Evolutionary conservation across 2,113 vertebrate species (phyloP).

Genomic region (Megalops atlanticus): DNA sequence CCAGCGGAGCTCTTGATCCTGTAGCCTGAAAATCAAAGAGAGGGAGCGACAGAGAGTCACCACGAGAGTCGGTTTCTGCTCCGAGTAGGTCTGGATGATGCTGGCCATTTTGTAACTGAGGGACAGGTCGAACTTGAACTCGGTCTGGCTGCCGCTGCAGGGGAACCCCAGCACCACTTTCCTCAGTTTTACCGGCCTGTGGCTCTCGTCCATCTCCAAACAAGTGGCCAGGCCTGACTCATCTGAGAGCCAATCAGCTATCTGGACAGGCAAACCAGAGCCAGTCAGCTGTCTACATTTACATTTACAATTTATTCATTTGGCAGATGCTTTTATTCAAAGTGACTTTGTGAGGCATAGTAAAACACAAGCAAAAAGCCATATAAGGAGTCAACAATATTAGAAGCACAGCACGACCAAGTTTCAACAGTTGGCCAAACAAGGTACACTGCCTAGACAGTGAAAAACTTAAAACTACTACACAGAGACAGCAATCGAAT

Average conservation of each 20-base stretch:
- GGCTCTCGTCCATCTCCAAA: slow-evolving; percentile 89
- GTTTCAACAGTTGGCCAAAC: too few relatives aligned
- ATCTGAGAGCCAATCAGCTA: slow-evolving; percentile 94
- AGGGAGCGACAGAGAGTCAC: slow-evolving; percentile 62
- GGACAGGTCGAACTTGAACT: slow-evolving; percentile 94
- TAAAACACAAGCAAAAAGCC: too few relatives aligned
- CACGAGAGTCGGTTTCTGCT: slow-evolving; percentile 92
- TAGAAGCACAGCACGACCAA: too few relatives aligned
- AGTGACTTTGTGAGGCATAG: too few relatives aligned
- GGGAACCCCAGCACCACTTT: slow-evolving; percentile 95
- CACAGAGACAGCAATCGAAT: slow-evolving; percentile 34
- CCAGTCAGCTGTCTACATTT: background rate
- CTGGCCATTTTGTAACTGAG: slow-evolving; percentile 93
- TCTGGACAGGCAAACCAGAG: slow-evolving; percentile 63
- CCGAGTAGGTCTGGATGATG: slow-evolving; percentile 90
- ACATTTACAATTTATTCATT: too few relatives aligned
- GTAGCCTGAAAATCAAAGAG: background rate
- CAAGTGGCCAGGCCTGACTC: slow-evolving; percentile 77
- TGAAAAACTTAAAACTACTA: too few relatives aligned
- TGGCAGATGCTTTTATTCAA: too few relatives aligned
- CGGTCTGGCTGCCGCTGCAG: slow-evolving; percentile 81
- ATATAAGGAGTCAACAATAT: too few relatives aligned
- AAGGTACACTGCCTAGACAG: too few relatives aligned
- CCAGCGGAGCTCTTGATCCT: background rate
- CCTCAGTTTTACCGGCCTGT: slow-evolving; percentile 91